These are phyloP conservation scores for Endotricha flammealis DNA, from an alignment of 2,888 invertebrate species.

Conservation along the genomic window DNA sequence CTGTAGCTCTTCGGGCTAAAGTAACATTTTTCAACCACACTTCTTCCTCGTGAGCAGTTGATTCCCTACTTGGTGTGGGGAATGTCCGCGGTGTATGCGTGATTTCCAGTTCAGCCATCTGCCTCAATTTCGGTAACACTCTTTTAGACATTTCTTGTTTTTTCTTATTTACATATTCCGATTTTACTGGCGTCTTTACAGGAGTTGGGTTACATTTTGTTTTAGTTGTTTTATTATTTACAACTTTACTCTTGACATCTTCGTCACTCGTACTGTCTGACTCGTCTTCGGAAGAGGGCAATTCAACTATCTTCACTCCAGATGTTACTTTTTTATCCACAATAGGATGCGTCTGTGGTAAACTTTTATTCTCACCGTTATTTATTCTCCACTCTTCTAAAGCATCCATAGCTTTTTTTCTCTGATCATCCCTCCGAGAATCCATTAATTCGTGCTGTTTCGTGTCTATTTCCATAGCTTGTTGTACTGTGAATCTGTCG, in stretches of 20 bases:
- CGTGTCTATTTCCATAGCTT: constrained; percentile 67
- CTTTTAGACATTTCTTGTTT: constrained; percentile 50
- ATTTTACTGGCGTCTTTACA: constrained; percentile 39
- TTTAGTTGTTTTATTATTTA: constrained; percentile 16
- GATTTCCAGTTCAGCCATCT: constrained; percentile 78
- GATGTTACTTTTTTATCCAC: constrained; percentile 16
- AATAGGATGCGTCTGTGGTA: constrained; percentile 8
- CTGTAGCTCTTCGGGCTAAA: constrained; percentile 81
- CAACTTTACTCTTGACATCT: constrained; percentile 12
- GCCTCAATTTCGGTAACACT: constrained; percentile 77
- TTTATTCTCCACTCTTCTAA: constrained; percentile 79
- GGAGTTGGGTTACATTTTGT: constrained; percentile 24
- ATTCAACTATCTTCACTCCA: constrained; percentile 39
- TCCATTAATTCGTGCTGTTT: constrained; percentile 80
- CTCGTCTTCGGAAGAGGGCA: constrained; percentile 34
- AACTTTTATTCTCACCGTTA: constrained; percentile 21
- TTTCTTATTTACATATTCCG: constrained; percentile 57
- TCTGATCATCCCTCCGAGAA: constrained; percentile 78
- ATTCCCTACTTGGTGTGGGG: constrained; percentile 89
- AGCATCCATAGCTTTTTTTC: constrained; percentile 81
- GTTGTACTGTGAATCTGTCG: constrained; percentile 73
- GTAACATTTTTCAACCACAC: constrained; percentile 90
- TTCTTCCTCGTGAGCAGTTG: constrained; percentile 82
- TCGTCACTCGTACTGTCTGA: constrained; percentile 13
- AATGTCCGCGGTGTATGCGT: constrained; percentile 86